Evolutionary conservation across 2,113 vertebrate genomes (phyloP).

Genomic region (Meles meles): DNA sequence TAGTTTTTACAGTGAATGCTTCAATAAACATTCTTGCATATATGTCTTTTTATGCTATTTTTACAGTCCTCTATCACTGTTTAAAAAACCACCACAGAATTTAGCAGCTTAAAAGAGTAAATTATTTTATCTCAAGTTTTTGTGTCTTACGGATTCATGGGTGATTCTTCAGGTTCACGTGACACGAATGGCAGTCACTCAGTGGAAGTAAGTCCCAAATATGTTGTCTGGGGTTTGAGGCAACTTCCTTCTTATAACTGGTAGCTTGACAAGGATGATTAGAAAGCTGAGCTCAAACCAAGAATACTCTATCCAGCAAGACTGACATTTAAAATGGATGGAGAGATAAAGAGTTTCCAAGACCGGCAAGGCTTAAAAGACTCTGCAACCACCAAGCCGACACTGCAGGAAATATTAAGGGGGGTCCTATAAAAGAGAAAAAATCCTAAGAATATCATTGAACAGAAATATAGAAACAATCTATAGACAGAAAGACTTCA

Average conservation of each 20-base stretch:
- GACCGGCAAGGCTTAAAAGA: too few species aligned
- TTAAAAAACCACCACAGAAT: not conserved
- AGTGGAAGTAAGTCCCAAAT: not conserved
- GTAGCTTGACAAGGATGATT: not conserved
- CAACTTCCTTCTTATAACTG: not conserved
- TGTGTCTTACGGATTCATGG: not conserved
- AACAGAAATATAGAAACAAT: too few species aligned
- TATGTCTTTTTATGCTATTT: not conserved
- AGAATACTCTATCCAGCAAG: too few species aligned
- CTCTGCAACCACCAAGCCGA: too few species aligned
- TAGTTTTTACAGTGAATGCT: not conserved
- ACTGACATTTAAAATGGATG: too few species aligned
- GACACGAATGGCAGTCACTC: not conserved
- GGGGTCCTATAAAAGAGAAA: too few species aligned
- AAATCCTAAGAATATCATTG: too few species aligned
- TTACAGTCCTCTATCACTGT: not conserved
- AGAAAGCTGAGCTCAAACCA: not conserved
- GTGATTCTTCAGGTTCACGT: not conserved
- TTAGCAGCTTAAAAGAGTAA: not conserved
- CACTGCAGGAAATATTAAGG: too few species aligned
- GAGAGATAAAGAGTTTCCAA: too few species aligned
- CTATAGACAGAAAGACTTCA: too few species aligned
- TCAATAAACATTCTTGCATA: not conserved
- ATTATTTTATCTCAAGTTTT: not conserved
- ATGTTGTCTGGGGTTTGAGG: not conserved